Conservation (phyloP, 1,140 invertebrate genomes). For the Teleopsis dalmanni region DNA sequence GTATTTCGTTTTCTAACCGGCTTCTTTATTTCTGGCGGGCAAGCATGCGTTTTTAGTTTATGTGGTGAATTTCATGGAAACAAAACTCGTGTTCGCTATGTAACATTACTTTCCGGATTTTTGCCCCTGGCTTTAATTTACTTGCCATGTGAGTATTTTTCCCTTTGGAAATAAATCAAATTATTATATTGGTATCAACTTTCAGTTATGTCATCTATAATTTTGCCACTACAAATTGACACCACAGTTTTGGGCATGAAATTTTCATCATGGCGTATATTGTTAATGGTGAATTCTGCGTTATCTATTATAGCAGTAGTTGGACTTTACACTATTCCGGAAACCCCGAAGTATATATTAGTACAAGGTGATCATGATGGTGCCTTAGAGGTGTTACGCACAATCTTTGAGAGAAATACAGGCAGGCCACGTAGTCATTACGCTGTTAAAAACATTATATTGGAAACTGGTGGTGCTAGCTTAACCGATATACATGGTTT, state of each 20-base stretch:
- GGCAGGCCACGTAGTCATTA: slow-evolving; percentile 31
- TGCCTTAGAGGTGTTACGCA: slow-evolving; percentile 52
- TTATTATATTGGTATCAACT: slow-evolving; percentile 10
- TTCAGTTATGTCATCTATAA: slow-evolving; percentile 54
- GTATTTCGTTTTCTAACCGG: slow-evolving; percentile 65
- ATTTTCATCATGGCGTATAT: slow-evolving; percentile 59
- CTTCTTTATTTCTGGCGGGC: slow-evolving; percentile 59
- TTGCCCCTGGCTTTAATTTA: slow-evolving; percentile 59
- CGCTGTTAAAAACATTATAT: slow-evolving; percentile 21
- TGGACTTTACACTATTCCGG: slow-evolving; percentile 53
- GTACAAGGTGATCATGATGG: slow-evolving; percentile 53
- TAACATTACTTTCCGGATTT: slow-evolving; percentile 56
- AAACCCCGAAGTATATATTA: slow-evolving; percentile 71
- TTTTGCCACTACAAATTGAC: slow-evolving; percentile 52
- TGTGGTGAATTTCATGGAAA: slow-evolving; percentile 59
- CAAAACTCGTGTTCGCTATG: slow-evolving; percentile 38
- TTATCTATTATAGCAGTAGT: slow-evolving; percentile 50
- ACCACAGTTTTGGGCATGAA: slow-evolving; percentile 43
- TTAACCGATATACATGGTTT: slow-evolving; percentile 24
- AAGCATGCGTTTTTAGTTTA: slow-evolving; percentile 58
- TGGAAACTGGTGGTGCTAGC: slow-evolving; percentile 21
- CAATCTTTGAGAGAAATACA: slow-evolving; percentile 56
- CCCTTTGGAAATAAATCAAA: neutral
- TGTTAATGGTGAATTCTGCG: slow-evolving; percentile 50
- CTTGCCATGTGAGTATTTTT: slow-evolving; percentile 49